Evolutionary conservation across 1,140 invertebrate genomes (phyloP).

Genomic region (Acromyrmex echinatior): DNA sequence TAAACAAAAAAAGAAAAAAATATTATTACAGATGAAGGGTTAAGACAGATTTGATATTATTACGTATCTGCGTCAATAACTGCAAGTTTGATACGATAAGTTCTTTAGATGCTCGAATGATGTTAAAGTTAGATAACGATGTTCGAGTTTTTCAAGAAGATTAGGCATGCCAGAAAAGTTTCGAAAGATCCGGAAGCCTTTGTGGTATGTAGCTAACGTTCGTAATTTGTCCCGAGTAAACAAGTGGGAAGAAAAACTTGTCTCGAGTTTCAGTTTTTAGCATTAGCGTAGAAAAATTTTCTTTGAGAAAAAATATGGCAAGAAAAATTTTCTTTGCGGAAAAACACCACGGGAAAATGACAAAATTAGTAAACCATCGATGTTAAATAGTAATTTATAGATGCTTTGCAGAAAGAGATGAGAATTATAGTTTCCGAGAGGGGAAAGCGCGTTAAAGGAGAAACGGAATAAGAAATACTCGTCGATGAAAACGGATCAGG

Average conservation of each 20-base stretch:
- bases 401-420: background rate
- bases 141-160: background rate
- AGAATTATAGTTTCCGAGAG: background rate
- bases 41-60: no score
- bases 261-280: background rate
- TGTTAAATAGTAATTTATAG: constrained; percentile 1
- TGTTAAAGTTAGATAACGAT: constrained; percentile 9
- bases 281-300: constrained; percentile 17
- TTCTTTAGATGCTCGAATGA: background rate
- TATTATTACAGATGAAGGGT: no score
- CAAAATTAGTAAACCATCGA: background rate
- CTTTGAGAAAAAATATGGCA: background rate
- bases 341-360: background rate
- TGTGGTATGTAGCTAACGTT: background rate
- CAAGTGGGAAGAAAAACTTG: background rate
- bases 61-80: no score
- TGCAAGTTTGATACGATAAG: background rate
- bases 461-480: background rate
- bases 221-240: constrained; percentile 44
- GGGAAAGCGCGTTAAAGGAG: background rate
- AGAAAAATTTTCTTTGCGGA: background rate
- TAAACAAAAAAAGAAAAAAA: no score
- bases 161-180: constrained; percentile 3
- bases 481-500: constrained; percentile 18
- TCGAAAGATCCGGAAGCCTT: background rate